Evolutionary conservation across 2,113 vertebrate genomes (phyloP), one percentile per base, ranked within the genome.

Genomic region (Cranoglanis bouderius): DNA sequence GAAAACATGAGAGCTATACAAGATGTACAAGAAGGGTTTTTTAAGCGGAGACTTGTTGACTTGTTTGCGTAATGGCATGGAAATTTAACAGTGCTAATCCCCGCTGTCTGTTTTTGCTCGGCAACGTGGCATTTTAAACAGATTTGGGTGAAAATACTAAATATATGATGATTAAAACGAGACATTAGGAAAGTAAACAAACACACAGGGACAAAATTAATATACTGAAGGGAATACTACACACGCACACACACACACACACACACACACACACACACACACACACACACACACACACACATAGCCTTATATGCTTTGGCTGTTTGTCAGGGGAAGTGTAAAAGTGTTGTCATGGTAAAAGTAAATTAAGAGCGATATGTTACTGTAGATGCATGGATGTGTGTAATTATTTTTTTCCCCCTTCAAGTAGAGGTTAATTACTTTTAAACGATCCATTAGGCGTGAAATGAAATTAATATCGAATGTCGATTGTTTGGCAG

Each of bases 401-500:
- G 57, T 87, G 70, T 40, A 70, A 89, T 57, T 57, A 38, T 32
- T 46, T 87, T 59, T 86, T 46, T 46, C 9, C 9, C 46, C 70
- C 59, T 86, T 67, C 14, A 12, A 53, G 32, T 21, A 6, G 2
- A 70, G 61, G 10, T 12, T 59, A 61, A 82, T 70, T 55, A 57
- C 16, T 32, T 49, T 63, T 24, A 10, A 65, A 55, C 32, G 12
- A 82, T 21, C 13, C 19, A 51, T 51, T 65, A 87, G 38, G 46
- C 55, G 46, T 90, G 65, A 43, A 72, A 55, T 49, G 32, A 40
- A 82, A 18, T 67, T 87, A 32, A 51, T 90, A 91, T 46, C 80
- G 85, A 32, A 77, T 92, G 93, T 91, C 88, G 90, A 89, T 85
- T 91, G 80, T 91, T 92, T 95, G 94, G 29, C 94, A 99, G 98